These are phyloP conservation scores for Cerceris rybyensis DNA, from an alignment of 2,888 invertebrate species.

Conservation along the genomic window DNA sequence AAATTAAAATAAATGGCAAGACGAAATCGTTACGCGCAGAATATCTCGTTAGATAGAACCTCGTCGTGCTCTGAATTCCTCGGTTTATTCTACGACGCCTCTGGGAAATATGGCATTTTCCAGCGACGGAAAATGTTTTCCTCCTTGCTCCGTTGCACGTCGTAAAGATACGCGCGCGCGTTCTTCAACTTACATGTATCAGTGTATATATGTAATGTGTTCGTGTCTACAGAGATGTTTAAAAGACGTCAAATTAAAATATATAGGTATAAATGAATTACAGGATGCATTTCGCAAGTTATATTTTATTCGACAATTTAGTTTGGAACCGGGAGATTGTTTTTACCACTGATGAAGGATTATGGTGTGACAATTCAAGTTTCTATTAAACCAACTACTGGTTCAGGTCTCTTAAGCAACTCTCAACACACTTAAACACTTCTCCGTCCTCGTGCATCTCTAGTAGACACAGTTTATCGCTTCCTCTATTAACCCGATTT, in stretches of 20 bases:
- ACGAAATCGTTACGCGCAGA: slow-evolving; percentile 12
- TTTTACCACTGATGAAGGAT: too few relatives aligned
- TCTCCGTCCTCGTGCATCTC: slow-evolving; percentile 8
- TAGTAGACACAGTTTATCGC: slow-evolving; percentile 52
- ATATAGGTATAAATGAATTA: slow-evolving; percentile 22
- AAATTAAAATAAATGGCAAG: slow-evolving; percentile 23
- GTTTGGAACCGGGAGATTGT: slow-evolving; percentile 15
- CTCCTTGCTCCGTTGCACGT: neutral
- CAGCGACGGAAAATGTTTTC: slow-evolving; percentile 4
- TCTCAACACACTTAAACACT: neutral
- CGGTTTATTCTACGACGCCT: neutral
- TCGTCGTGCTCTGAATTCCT: neutral
- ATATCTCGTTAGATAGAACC: neutral
- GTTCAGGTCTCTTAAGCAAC: neutral
- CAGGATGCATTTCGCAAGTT: slow-evolving; percentile 1
- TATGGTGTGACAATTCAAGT: too few relatives aligned
- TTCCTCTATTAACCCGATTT: slow-evolving; percentile 52
- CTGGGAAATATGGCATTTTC: neutral
- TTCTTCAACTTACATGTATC: neutral
- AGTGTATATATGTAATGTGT: slow-evolving; percentile 20
- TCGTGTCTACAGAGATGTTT: slow-evolving; percentile 2
- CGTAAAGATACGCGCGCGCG: neutral
- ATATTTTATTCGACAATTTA: slow-evolving; percentile 28
- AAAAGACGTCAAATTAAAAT: slow-evolving; percentile 59
- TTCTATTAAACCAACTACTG: too few relatives aligned